Conservation (phyloP, 2,797 vertebrate genomes). For the Hyperoplus immaculatus region DNA sequence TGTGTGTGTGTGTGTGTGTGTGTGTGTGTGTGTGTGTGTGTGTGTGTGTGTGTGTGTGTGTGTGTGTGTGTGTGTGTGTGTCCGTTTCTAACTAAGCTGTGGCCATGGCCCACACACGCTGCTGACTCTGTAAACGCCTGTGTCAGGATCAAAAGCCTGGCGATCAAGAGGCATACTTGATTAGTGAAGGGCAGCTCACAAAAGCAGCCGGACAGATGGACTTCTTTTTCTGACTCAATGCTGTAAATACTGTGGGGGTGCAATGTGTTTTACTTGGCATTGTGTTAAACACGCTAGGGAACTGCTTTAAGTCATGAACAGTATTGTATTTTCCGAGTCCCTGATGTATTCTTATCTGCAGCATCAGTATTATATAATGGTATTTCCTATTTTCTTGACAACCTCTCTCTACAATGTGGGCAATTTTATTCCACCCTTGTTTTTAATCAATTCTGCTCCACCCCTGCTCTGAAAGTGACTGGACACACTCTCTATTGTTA, state of each 20-base stretch:
- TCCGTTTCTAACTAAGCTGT: constrained; percentile 52
- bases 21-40: constrained; percentile 13
- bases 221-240: constrained; percentile 44
- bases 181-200: constrained; percentile 75
- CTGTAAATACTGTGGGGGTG: constrained; percentile 40
- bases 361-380: constrained; percentile 27
- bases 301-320: not conserved
- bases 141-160: constrained; percentile 76
- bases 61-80: constrained; percentile 38
- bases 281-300: constrained; percentile 17
- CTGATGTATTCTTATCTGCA: constrained; percentile 29
- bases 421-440: constrained; percentile 40
- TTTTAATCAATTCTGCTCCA: constrained; percentile 45
- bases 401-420: constrained; percentile 20
- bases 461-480: constrained; percentile 21
- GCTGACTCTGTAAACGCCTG: constrained; percentile 76
- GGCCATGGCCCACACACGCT: constrained; percentile 81
- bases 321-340: not conserved
- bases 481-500: constrained; percentile 61
- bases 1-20: not conserved
- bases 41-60: constrained; percentile 22
- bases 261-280: constrained; percentile 48
- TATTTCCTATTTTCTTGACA: constrained; percentile 31
- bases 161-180: constrained; percentile 78
- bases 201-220: constrained; percentile 70